Percentiles rank a stretch among this genome's conserved stretches.
phyloP scores from a whole-genome alignment of 2,797 vertebrate genomes.

The Sebastes baramenuke region DNA sequence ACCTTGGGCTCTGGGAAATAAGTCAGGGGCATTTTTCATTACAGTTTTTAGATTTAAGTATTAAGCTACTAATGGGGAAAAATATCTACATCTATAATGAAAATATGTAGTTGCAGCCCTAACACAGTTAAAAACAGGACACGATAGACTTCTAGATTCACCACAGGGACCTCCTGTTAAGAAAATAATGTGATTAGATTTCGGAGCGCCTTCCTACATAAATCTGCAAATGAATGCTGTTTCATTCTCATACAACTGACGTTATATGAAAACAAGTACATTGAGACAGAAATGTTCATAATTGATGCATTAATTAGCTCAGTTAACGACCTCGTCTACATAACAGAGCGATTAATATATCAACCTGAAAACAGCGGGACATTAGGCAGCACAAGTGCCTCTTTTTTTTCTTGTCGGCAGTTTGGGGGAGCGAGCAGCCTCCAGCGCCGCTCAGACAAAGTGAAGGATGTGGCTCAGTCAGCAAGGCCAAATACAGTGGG shows the following conservation, averaged over 20 bases:
- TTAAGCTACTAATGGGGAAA: neutral
- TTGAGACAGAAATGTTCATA: constrained; percentile 17
- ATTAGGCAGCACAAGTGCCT: constrained; percentile 9
- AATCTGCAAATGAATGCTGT: neutral
- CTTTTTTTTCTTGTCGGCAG: neutral
- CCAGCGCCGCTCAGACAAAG: neutral
- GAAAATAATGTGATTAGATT: neutral
- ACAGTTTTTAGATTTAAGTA: neutral
- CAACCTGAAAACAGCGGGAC: neutral
- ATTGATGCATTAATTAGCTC: constrained; percentile 37
- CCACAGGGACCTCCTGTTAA: neutral
- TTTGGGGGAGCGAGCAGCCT: constrained; percentile 19
- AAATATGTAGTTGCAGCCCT: neutral
- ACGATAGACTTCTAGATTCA: neutral
- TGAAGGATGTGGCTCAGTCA: constrained; percentile 57
- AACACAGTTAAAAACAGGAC: neutral
- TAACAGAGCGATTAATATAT: constrained; percentile 22
- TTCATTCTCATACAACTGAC: neutral
- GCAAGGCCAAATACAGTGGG: constrained; percentile 53
- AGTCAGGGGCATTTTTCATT: neutral
- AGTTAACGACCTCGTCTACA: constrained; percentile 24
- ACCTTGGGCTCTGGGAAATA: neutral
- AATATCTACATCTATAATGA: neutral
- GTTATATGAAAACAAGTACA: neutral
- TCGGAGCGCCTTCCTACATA: neutral